Percentiles rank a stretch among this genome's conserved stretches.
phyloP scores from a whole-genome alignment of 2,113 vertebrate genomes.

The Pogonocichla stellata region DNA sequence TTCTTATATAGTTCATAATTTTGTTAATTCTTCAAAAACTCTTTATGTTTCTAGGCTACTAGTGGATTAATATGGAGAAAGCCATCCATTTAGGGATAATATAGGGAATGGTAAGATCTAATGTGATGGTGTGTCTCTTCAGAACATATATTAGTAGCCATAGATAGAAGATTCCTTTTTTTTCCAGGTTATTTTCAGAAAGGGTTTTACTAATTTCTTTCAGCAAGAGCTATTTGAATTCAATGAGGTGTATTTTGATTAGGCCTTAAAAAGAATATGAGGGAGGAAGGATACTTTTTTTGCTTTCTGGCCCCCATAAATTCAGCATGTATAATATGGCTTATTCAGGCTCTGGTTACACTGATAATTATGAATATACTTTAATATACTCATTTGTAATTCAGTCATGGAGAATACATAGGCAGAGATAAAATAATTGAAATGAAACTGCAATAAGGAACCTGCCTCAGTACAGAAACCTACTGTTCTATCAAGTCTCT shows the following conservation, averaged over 20 bases:
- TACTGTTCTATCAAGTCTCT: not conserved
- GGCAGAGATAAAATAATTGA: not conserved
- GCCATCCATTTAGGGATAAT: not conserved
- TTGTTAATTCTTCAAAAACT: not conserved
- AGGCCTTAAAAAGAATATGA: not conserved
- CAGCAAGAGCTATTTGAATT: not conserved
- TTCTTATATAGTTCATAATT: not conserved
- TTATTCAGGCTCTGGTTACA: not conserved
- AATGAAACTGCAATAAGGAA: not conserved
- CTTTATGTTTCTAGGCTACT: not conserved
- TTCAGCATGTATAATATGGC: not conserved
- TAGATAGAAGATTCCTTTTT: not conserved
- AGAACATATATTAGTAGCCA: not conserved
- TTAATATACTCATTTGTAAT: not conserved
- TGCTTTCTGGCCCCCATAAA: not conserved
- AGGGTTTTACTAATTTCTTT: not conserved
- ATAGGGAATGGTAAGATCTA: not conserved
- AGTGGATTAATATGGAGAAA: not conserved
- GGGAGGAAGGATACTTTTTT: not conserved
- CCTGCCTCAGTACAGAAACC: not conserved
- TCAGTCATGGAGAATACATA: not conserved
- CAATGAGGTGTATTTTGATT: not conserved
- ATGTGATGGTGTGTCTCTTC: not conserved
- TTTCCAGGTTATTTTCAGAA: not conserved
- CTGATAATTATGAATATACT: not conserved